These are phyloP conservation scores for Hylomyscus alleni DNA, from an alignment of 2,797 vertebrate genomes.

Conservation along the genomic window DNA sequence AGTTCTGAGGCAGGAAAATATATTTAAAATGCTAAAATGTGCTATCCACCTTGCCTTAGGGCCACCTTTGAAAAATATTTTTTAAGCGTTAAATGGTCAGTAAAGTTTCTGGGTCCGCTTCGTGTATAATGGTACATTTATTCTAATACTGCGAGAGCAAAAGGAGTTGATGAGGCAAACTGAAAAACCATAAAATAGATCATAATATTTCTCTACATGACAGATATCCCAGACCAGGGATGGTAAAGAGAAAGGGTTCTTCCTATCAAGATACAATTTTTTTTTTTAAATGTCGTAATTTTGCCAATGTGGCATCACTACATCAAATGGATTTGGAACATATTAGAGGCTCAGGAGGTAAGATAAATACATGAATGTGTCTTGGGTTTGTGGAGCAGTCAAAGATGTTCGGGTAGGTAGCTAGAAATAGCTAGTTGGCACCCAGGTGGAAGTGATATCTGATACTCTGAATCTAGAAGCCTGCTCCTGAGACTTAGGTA, in stretches of 20 bases:
- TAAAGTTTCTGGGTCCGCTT: slow-evolving; percentile 1
- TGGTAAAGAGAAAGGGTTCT: background rate
- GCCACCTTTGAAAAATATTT: background rate
- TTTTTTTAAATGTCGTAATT: background rate
- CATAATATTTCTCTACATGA: background rate
- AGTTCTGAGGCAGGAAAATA: background rate
- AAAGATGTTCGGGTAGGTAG: background rate
- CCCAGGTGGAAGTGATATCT: background rate
- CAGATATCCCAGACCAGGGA: background rate
- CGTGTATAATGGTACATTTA: background rate
- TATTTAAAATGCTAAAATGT: background rate
- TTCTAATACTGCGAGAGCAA: background rate
- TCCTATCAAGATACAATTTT: background rate
- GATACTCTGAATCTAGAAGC: background rate
- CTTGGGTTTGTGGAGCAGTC: background rate
- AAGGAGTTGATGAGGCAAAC: background rate
- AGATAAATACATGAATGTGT: background rate
- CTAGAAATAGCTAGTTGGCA: background rate
- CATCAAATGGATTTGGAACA: background rate
- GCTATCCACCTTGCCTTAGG: background rate
- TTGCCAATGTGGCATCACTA: background rate
- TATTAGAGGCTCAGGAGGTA: background rate
- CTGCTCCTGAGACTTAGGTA: background rate
- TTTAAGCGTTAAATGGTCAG: background rate
- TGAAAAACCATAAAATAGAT: background rate